phyloP scores from a whole-genome alignment of 2,113 vertebrate genomes.

The Zosterops lateralis region DNA sequence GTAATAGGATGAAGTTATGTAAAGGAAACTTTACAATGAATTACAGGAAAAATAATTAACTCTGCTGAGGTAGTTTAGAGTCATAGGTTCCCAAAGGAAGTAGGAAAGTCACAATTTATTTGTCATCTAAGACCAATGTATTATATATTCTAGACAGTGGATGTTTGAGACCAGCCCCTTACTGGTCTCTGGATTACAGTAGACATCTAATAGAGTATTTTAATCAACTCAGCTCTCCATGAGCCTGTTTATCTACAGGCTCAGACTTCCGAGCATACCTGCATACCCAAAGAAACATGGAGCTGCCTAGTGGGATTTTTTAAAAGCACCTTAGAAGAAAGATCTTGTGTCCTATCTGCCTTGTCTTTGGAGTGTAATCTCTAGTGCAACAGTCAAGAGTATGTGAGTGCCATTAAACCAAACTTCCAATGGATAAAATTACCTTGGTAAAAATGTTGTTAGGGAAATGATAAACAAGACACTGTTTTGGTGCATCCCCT shows the following conservation, averaged over 20 bases:
- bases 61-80: neutral
- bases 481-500: neutral
- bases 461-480: neutral
- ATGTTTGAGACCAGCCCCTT: neutral
- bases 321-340: neutral
- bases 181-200: neutral
- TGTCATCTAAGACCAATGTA: neutral
- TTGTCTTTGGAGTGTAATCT: neutral
- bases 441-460: neutral
- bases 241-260: neutral
- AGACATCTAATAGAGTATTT: neutral
- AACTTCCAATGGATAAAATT: neutral
- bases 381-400: neutral
- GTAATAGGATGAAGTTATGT: conserved; percentile 42
- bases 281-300: neutral
- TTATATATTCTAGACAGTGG: neutral
- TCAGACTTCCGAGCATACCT: neutral
- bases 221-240: neutral
- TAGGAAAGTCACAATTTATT: neutral
- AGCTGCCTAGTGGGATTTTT: neutral
- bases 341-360: neutral
- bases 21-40: conserved; percentile 30
- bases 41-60: conserved; percentile 38
- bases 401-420: neutral
- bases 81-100: conserved; percentile 20